phyloP scores from a whole-genome alignment of 1,140 invertebrate genomes.

The Leptinotarsa defecta region DNA sequence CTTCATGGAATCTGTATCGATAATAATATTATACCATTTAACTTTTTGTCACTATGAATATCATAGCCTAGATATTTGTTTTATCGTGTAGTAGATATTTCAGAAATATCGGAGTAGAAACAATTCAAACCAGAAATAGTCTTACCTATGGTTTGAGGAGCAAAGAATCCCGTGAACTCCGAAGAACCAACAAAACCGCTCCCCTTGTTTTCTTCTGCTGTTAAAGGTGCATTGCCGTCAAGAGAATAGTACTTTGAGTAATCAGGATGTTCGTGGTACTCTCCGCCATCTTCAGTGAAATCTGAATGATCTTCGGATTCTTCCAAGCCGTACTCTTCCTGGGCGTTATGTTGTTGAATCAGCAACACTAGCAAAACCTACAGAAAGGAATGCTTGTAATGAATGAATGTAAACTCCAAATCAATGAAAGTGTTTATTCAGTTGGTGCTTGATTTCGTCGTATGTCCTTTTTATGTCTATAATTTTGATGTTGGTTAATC shows the following conservation, averaged over 20 bases:
- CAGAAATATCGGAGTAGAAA: neutral
- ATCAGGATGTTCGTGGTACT: slow-evolving; percentile 12
- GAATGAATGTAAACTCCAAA: too few species aligned
- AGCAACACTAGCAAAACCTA: slow-evolving; percentile 16
- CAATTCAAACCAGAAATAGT: neutral
- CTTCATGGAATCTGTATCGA: too few species aligned
- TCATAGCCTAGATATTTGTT: too few species aligned
- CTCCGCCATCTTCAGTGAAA: slow-evolving; percentile 13
- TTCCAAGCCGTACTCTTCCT: slow-evolving; percentile 20
- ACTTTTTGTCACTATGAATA: too few species aligned
- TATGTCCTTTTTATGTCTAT: too few species aligned
- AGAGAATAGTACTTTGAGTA: slow-evolving; percentile 21
- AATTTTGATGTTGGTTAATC: too few species aligned
- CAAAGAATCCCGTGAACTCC: slow-evolving; percentile 14
- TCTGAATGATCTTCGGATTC: neutral
- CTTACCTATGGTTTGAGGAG: slow-evolving; percentile 13
- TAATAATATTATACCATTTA: too few species aligned
- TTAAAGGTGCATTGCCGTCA: neutral
- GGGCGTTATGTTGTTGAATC: slow-evolving; percentile 1
- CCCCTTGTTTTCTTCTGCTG: neutral
- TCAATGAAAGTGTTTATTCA: too few species aligned
- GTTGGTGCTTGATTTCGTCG: too few species aligned
- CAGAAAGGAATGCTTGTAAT: neutral
- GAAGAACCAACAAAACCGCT: slow-evolving; percentile 6
- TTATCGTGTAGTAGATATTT: too few species aligned